Evolutionary conservation across 1,140 invertebrate species (phyloP).

Genomic region (Dendroctonus valens): DNA sequence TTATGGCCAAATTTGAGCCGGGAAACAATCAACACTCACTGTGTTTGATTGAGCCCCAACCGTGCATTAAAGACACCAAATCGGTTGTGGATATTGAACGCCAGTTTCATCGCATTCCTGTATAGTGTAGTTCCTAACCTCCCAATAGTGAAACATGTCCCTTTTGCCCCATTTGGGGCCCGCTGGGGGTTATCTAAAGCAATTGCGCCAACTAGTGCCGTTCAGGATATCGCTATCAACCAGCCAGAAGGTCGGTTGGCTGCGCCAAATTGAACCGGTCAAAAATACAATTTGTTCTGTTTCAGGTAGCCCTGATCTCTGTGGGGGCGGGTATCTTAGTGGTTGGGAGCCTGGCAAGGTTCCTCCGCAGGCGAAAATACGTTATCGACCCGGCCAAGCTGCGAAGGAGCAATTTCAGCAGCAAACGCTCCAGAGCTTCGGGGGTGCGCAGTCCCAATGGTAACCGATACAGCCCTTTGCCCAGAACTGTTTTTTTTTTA

Average conservation of each 20-base stretch:
- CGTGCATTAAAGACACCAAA: too few species aligned
- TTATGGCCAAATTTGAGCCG: slow-evolving; percentile 8
- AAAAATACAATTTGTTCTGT: slow-evolving; percentile 13
- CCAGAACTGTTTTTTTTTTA: not conserved
- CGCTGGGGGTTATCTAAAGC: slow-evolving; percentile 40
- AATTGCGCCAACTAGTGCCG: slow-evolving; percentile 41
- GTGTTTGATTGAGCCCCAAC: too few species aligned
- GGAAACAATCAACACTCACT: not conserved
- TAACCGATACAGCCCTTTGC: slow-evolving; percentile 44
- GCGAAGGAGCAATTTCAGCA: slow-evolving; percentile 46
- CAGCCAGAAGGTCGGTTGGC: slow-evolving; percentile 45
- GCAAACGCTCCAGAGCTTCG: slow-evolving; percentile 57
- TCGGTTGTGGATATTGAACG: too few species aligned
- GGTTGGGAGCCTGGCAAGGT: slow-evolving; percentile 61
- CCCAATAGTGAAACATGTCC: slow-evolving; percentile 41
- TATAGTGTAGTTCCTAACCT: slow-evolving; percentile 5
- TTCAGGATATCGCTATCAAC: slow-evolving; percentile 41
- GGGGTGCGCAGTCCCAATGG: slow-evolving; percentile 65
- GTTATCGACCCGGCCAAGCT: slow-evolving; percentile 53
- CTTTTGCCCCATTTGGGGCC: slow-evolving; percentile 45
- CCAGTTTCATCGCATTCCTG: not conserved
- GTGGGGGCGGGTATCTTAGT: slow-evolving; percentile 57
- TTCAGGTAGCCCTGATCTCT: slow-evolving; percentile 53
- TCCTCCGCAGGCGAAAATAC: slow-evolving; percentile 59
- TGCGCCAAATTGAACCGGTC: not conserved